These are phyloP conservation scores for Perodicticus potto DNA, from an alignment of 2,797 vertebrate species.

Conservation along the genomic window DNA sequence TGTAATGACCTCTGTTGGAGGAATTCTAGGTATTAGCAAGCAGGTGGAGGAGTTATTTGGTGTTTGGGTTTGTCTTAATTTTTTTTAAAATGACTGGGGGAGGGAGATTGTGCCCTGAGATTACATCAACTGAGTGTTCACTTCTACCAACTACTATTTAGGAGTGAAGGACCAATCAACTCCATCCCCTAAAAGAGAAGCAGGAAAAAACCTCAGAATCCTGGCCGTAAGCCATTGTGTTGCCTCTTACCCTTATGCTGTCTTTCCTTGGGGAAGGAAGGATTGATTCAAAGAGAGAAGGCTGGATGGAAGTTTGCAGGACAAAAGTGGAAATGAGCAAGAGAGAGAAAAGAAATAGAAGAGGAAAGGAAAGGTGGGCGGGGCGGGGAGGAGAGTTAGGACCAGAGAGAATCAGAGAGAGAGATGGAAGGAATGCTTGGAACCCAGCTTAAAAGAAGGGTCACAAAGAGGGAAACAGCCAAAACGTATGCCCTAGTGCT, in stretches of 20 bases:
- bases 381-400: background rate
- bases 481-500: background rate
- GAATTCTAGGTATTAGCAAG: slow-evolving; percentile 74
- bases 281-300: background rate
- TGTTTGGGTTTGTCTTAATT: slow-evolving; percentile 73
- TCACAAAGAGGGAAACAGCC: background rate
- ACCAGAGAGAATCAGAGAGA: background rate
- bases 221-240: background rate
- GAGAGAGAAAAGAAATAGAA: background rate
- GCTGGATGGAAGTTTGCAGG: background rate
- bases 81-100: background rate
- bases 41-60: slow-evolving; percentile 79
- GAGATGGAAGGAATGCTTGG: background rate
- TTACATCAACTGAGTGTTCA: background rate
- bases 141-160: background rate
- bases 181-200: background rate
- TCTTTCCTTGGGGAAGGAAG: background rate
- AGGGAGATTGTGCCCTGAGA: background rate
- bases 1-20: slow-evolving; percentile 62
- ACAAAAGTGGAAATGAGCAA: background rate
- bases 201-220: background rate
- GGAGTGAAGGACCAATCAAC: background rate
- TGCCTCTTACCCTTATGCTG: background rate
- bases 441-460: background rate
- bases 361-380: background rate